Base-by-base conservation (phyloP, 2,113 vertebrate species). In the Craseonycteris thonglongyai region DNA sequence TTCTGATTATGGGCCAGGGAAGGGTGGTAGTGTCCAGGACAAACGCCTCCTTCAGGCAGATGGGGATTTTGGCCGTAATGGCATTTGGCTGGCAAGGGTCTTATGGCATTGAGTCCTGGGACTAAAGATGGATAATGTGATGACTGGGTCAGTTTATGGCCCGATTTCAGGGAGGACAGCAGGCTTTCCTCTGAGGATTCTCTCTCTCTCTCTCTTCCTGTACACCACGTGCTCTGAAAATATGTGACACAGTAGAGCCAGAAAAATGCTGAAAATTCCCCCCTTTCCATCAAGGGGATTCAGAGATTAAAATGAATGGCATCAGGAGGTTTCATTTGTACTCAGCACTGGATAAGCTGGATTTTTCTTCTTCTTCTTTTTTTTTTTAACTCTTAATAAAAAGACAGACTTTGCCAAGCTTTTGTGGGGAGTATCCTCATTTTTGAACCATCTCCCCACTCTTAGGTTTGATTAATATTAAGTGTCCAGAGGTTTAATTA, bases 11-110 rank as follows among this genome's bases (percentile, higher is more conserved):
- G 22, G 24, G 15, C 49, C 26, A 15, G 18, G 9, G 21, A 56
- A 15, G 13, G 59, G 26, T 13, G 33, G 11, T 13, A 14, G 21
- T 22, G 65, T 42, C 24, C 21, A 30, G 21, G 72, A 45, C 0
- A 22, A 26, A 75, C 26, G 66, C 30, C 38, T 89, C 90, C 86
- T 95, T 81, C 16, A 24, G 33, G 22, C 88, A 94, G 88, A 86
- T 33, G 40, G 85, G 26, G 59, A 68, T 69, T 54, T 88, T 42
- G 94, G 51, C 28, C 9, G 4, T 19, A 14, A 38, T n/a, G 18
- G 26, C 16, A 68, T 78, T 54, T 81, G 85, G 78, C 68, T 83
- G 6, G 0, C 13, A 6, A 59, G 12, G 18, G 22, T 56, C 69
- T 80, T 83, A 35, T 3, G 58, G 42, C 42, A 42, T 14, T 24